Evolutionary conservation across 2,113 vertebrate species (phyloP).

Genomic region (Calidris pygmaea): DNA sequence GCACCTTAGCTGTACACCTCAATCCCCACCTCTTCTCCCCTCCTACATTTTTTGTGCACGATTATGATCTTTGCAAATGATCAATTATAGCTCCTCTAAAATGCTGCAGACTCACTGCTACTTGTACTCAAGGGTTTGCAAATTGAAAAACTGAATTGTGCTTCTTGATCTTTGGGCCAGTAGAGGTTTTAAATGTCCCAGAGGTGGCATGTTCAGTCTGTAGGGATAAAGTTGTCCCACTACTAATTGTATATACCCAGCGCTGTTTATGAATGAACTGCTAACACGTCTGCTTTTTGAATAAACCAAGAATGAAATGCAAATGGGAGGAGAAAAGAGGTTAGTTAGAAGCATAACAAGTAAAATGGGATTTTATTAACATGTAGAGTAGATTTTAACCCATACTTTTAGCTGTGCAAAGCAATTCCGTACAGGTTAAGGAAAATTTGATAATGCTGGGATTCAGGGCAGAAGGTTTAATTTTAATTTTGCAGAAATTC

Average conservation of each 20-base stretch:
- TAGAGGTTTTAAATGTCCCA: neutral
- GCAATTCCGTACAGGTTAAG: neutral
- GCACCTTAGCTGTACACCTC: neutral
- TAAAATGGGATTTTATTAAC: neutral
- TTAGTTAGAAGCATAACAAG: neutral
- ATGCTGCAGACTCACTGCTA: neutral
- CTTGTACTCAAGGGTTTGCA: neutral
- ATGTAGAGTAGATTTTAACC: neutral
- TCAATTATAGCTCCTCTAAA: neutral
- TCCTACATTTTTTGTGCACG: neutral
- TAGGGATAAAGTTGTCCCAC: neutral
- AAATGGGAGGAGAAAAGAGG: neutral
- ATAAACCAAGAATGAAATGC: neutral
- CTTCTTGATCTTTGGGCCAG: neutral
- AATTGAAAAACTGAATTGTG: neutral
- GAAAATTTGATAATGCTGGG: neutral
- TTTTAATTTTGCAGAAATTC: neutral
- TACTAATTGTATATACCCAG: neutral
- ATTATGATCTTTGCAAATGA: neutral
- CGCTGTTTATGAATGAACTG: neutral
- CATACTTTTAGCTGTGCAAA: neutral
- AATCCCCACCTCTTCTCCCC: neutral
- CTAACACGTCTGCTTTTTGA: neutral
- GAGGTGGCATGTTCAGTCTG: neutral
- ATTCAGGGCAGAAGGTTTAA: neutral